A percentile compares a stretch with the other conserved stretches of the same genome.
These are phyloP conservation scores for Strix uralensis DNA, from an alignment of 2,113 vertebrate genomes.

Conservation along the genomic window DNA sequence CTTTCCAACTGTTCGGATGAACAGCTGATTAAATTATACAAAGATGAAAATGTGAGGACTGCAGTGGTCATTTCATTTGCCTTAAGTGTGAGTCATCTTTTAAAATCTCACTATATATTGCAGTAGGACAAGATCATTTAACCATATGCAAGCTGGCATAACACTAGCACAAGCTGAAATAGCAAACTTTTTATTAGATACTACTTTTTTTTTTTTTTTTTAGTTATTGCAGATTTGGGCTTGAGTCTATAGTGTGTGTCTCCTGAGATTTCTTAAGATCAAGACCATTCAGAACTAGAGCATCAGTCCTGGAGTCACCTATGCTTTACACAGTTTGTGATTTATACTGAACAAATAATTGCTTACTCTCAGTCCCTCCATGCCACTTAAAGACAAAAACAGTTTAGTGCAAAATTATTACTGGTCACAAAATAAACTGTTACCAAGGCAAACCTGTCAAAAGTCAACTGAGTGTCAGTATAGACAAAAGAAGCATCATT, in stretches of 20 bases:
- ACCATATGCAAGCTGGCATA: neutral
- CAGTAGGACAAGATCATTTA: neutral
- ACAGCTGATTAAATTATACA: conserved; percentile 16
- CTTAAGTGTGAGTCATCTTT: neutral
- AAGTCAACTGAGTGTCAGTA: neutral
- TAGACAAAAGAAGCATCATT: neutral
- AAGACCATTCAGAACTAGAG: neutral
- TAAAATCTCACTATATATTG: neutral
- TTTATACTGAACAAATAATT: neutral
- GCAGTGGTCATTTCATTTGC: neutral
- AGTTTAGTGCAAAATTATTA: neutral
- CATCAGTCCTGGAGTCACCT: neutral
- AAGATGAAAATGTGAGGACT: neutral
- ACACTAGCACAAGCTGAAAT: neutral
- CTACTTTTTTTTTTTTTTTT: neutral
- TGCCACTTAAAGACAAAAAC: neutral
- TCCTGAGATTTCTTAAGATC: neutral
- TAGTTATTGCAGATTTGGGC: neutral
- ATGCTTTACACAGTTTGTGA: neutral
- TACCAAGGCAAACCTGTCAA: neutral
- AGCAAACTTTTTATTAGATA: neutral
- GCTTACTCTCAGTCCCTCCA: neutral
- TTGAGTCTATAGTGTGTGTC: neutral
- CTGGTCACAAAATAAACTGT: neutral
- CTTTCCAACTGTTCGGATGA: conserved; percentile 21